These are phyloP conservation scores for Sternarchorhynchus goeldii DNA, from an alignment of 2,797 vertebrate genomes.

Conservation along the genomic window DNA sequence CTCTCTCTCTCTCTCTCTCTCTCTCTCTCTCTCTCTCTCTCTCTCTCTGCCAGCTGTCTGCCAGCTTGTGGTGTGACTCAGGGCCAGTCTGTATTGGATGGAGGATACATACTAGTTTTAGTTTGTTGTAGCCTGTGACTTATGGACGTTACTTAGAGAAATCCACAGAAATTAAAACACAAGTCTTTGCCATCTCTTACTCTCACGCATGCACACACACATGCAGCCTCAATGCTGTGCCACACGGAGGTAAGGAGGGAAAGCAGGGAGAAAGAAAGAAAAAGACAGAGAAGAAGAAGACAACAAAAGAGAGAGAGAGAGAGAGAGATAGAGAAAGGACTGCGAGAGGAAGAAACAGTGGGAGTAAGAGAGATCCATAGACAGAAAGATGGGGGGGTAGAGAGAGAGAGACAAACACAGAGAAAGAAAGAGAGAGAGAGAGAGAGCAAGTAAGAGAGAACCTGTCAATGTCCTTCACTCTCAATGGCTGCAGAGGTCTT, in stretches of 20 bases:
- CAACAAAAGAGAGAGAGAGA: too few relatives aligned
- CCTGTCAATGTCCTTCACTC: neutral
- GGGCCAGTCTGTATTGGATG: too few relatives aligned
- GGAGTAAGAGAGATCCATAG: neutral
- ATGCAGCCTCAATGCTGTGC: slow-evolving; percentile 9
- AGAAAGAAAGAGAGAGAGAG: neutral
- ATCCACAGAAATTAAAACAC: neutral
- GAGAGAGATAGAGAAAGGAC: too few relatives aligned
- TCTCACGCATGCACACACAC: neutral
- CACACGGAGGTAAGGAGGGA: neutral
- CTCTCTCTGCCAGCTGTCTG: neutral
- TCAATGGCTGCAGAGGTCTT: too few relatives aligned
- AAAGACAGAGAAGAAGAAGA: too few relatives aligned
- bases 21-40: neutral
- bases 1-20: too few relatives aligned
- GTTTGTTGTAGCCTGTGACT: neutral
- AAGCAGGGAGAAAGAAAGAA: too few relatives aligned
- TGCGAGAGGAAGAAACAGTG: neutral
- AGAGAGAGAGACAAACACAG: too few relatives aligned
- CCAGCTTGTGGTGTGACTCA: too few relatives aligned
- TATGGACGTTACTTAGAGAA: neutral
- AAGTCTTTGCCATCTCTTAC: neutral
- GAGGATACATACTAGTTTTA: neutral
- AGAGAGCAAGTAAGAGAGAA: neutral
- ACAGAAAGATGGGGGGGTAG: too few relatives aligned